Base-by-base conservation (phyloP, 2,113 vertebrate genomes). In the Malurus cyaneus region DNA sequence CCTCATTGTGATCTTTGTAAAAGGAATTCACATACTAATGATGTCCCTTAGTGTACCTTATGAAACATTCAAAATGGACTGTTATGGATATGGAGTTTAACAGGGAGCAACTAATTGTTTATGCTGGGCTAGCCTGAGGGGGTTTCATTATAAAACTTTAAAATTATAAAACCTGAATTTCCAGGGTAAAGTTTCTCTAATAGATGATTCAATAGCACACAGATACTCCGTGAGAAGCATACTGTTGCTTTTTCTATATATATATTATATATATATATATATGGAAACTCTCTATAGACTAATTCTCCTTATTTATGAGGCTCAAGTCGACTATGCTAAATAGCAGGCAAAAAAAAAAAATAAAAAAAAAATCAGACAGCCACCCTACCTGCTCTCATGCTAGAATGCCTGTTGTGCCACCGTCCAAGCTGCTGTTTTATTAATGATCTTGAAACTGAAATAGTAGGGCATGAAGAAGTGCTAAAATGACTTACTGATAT, bases 391-490 rank as follows among this genome's bases (percentile, higher is more conserved):
- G 88, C 93, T 80, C n/a, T 23, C 86, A 70, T 50, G 74, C 84
- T 74, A 89, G 96, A 96, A 96, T 61, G 85, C 96, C 95, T 95
- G 94, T 96, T 95, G 97, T 96, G 89, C 91, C 92, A 89, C 89
- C 96, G 97, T 97, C 96, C 93, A 95, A 95, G 93, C 95, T 98
- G 95, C 95, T 97, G 96, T 97, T 97, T 97, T 97, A 98, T 98
- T 98, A 98, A 98, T 97, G 97, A 97, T 97, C 92, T 97, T 95
- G 94, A 98, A 98, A 96, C 83, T 92, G 96, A 97, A 97, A 96
- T 96, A 96, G 91, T 95, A 96, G 94, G 96, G 96, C 95, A 96
- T 92, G 94, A 97, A 96, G 96, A 97, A 97, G 91, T 96, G 90
- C 95, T 98, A 95, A 97, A 97, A 97, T 95, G 97, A 94, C 97